These are phyloP conservation scores for Plebejus anna DNA, from an alignment of 2,888 invertebrate genomes.

Conservation along the genomic window DNA sequence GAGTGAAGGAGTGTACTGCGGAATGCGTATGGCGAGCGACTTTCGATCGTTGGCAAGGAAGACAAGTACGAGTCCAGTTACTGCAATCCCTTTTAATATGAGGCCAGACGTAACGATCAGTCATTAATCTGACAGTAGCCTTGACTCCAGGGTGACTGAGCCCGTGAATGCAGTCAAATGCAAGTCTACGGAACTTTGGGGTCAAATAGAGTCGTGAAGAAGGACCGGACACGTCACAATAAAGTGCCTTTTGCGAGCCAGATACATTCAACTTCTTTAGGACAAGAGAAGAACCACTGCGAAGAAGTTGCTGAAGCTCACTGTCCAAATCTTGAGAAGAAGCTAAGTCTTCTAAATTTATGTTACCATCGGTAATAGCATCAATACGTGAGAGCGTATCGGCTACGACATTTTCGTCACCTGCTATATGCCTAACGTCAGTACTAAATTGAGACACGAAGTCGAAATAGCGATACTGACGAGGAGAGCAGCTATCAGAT, in stretches of 20 bases:
- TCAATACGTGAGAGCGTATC: conserved; percentile 45
- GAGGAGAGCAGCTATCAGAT: conserved; percentile 37
- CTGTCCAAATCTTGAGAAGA: conserved; percentile 29
- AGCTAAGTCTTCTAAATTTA: conserved; percentile 27
- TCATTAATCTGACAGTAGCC: conserved; percentile 41
- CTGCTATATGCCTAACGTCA: conserved; percentile 46
- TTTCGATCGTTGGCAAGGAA: conserved; percentile 48
- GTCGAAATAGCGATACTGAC: conserved; percentile 48
- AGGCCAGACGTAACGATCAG: conserved; percentile 45
- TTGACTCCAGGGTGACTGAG: conserved; percentile 35
- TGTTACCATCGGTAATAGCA: neutral
- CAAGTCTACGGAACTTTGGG: conserved; percentile 34
- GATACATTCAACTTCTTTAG: conserved; percentile 35
- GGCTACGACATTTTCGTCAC: conserved; percentile 44
- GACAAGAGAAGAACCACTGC: conserved; percentile 35
- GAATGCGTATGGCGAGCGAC: conserved; percentile 42
- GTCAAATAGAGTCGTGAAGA: conserved; percentile 40
- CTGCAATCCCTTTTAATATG: conserved; percentile 45
- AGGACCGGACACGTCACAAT: conserved; percentile 40
- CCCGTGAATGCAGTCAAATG: conserved; percentile 41
- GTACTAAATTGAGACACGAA: conserved; percentile 49
- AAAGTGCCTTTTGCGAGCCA: conserved; percentile 28
- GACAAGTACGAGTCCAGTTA: conserved; percentile 41
- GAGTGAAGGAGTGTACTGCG: conserved; percentile 38
- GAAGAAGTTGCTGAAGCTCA: conserved; percentile 29